Evolutionary conservation across 2,888 invertebrate species (phyloP).

Genomic region (Periphyllus acericola): DNA sequence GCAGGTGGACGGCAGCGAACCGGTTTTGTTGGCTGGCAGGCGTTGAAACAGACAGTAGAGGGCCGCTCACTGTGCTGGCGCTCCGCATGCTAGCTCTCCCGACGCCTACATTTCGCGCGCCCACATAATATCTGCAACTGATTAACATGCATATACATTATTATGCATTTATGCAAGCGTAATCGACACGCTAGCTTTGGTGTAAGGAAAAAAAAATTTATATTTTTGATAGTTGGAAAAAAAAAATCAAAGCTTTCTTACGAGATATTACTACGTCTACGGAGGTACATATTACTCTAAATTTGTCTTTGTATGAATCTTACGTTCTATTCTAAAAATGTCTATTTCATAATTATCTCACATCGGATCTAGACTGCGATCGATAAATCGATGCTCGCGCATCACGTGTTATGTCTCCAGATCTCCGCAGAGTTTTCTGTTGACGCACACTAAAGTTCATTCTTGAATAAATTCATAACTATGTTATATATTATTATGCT

Average conservation of each 20-base stretch:
- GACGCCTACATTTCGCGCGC: slow-evolving; percentile 62
- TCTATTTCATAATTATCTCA: too few relatives aligned
- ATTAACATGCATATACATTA: slow-evolving; percentile 39
- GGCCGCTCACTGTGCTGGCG: slow-evolving; percentile 66
- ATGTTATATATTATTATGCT: too few relatives aligned
- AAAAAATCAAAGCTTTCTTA: background rate
- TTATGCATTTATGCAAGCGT: background rate
- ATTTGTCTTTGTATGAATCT: background rate
- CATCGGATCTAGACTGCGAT: too few relatives aligned
- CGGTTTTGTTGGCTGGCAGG: slow-evolving; percentile 64
- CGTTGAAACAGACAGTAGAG: slow-evolving; percentile 66
- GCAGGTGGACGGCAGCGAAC: slow-evolving; percentile 67
- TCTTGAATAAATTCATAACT: background rate
- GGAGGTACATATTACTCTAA: background rate
- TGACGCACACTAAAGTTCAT: too few relatives aligned
- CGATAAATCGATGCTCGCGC: background rate
- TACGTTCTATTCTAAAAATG: too few relatives aligned
- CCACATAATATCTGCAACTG: slow-evolving; percentile 61
- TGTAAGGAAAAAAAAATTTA: background rate
- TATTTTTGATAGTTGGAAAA: background rate
- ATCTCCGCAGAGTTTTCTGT: background rate
- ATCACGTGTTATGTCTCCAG: background rate
- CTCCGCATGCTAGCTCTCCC: slow-evolving; percentile 59
- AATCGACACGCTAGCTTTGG: background rate
- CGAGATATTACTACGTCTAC: background rate